phyloP scores from a whole-genome alignment of 2,113 vertebrate species.

The Grus americana region DNA sequence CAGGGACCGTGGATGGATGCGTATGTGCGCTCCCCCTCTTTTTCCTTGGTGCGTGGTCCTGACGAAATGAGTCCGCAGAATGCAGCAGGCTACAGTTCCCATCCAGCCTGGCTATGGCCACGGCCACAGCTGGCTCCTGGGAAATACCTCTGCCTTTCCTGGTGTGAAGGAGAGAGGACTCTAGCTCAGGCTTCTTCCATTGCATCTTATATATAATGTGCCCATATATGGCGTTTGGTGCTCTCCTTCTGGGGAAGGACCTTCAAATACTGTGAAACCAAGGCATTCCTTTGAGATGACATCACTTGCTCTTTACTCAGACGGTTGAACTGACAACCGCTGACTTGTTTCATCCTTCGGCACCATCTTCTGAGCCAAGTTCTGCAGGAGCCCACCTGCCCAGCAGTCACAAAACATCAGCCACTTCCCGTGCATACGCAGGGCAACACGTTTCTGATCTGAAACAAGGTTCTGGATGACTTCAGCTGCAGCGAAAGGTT shows the following conservation, averaged over 20 bases:
- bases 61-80: not conserved
- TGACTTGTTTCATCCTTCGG: not conserved
- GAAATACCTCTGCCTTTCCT: not conserved
- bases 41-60: not conserved
- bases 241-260: not conserved
- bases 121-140: not conserved
- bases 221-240: not conserved
- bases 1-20: not conserved
- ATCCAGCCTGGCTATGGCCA: not conserved
- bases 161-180: not conserved
- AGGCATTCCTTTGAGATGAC: not conserved
- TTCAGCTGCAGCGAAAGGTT: not conserved
- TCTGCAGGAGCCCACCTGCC: not conserved
- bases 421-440: not conserved
- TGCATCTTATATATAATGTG: rapidly evolving
- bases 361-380: not conserved
- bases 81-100: not conserved
- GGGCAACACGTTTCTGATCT: not conserved
- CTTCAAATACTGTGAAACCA: not conserved
- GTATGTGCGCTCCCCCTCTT: not conserved
- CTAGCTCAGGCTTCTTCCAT: not conserved
- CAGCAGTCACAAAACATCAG: not conserved
- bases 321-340: not conserved
- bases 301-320: not conserved
- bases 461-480: not conserved